Conservation (phyloP, 1,140 invertebrate species). For the Caenorhabditis inopinata region DNA sequence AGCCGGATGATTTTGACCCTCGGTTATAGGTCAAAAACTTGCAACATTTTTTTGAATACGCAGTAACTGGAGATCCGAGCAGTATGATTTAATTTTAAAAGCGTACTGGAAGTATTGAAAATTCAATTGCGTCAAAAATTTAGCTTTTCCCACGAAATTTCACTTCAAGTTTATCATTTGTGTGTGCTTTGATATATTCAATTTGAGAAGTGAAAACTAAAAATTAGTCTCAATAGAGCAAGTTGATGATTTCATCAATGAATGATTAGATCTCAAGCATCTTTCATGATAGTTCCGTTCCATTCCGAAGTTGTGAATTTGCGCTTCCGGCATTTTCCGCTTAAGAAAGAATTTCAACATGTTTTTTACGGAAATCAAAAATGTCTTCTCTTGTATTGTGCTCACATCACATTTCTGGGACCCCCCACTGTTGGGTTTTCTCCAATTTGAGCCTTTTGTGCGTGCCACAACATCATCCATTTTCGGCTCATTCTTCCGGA, state of each 20-base stretch:
- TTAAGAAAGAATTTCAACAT: neutral
- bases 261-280: no score
- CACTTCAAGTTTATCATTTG: no score
- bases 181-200: neutral
- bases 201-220: neutral
- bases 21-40: neutral
- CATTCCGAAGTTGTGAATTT: neutral
- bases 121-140: no score
- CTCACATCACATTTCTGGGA: neutral
- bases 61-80: no score
- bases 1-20: neutral
- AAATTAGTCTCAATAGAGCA: neutral
- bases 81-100: no score
- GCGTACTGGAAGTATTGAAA: no score
- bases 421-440: neutral
- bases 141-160: no score
- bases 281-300: neutral
- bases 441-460: slow-evolving; percentile 32
- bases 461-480: slow-evolving; percentile 20
- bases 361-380: slow-evolving; percentile 27
- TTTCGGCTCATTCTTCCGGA: slow-evolving; percentile 5
- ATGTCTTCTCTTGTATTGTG: neutral
- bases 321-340: neutral
- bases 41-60: neutral
- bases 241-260: no score